Percentiles rank a stretch among this genome's conserved stretches.
Conservation (phyloP, 2,888 invertebrate species). For the Eupithecia tripunctaria region DNA sequence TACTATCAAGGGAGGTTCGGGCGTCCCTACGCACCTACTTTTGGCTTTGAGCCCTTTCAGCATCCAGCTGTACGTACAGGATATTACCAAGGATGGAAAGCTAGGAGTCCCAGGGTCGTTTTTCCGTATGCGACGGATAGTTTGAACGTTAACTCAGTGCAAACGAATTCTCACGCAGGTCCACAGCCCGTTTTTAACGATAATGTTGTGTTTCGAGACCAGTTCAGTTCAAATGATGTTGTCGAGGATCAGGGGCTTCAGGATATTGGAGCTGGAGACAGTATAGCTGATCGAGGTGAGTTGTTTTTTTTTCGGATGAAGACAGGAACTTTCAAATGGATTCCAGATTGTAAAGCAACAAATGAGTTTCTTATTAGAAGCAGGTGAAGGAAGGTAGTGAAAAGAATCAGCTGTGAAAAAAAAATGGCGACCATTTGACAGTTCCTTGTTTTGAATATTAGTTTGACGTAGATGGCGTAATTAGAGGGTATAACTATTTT, state of each 20-base stretch:
- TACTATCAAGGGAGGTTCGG: slow-evolving; percentile 72
- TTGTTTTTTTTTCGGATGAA: slow-evolving; percentile 32
- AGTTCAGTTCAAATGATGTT: slow-evolving; percentile 85
- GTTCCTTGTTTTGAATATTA: neutral
- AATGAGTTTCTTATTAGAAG: neutral
- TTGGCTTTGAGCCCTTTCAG: slow-evolving; percentile 66
- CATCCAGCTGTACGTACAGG: slow-evolving; percentile 66
- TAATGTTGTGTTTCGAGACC: slow-evolving; percentile 84
- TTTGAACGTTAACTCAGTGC: slow-evolving; percentile 70
- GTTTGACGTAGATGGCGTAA: neutral
- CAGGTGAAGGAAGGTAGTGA: neutral
- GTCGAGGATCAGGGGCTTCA: slow-evolving; percentile 86
- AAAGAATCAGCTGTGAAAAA: neutral
- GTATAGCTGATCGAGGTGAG: slow-evolving; percentile 88
- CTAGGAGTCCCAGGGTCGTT: slow-evolving; percentile 77
- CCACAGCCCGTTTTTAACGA: slow-evolving; percentile 58
- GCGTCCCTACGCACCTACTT: slow-evolving; percentile 71
- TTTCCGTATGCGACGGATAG: slow-evolving; percentile 76
- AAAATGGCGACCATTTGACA: neutral
- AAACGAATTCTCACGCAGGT: slow-evolving; percentile 76
- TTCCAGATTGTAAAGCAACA: neutral
- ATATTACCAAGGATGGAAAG: slow-evolving; percentile 76
- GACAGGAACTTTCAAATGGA: neutral
- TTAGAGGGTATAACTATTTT: neutral
- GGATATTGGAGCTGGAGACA: slow-evolving; percentile 83